phyloP scores from a whole-genome alignment of 37 sponge, comb jelly and placozoan species.

The Cladorhizidae sp. region DNA sequence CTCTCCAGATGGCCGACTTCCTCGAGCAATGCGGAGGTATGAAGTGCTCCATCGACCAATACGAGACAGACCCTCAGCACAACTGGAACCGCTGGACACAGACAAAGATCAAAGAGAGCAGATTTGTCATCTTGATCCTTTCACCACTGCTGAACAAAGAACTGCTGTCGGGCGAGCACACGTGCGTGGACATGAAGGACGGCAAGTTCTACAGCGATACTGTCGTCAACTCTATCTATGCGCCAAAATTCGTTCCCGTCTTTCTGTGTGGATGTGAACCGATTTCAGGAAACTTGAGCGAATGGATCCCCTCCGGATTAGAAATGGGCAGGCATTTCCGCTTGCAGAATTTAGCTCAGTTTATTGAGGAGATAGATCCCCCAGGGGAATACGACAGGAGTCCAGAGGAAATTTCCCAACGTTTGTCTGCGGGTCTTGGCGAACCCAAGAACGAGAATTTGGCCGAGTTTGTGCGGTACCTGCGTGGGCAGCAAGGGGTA shows the following conservation, averaged over 20 bases:
- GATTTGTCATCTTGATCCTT: conserved; percentile 27
- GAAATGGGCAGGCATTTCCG: background rate
- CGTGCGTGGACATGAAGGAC: conserved; percentile 2
- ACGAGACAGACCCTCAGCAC: background rate
- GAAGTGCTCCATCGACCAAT: conserved; percentile 4
- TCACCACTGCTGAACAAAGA: background rate
- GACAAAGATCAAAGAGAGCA: conserved; percentile 18
- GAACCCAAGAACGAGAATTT: background rate
- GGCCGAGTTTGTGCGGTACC: background rate
- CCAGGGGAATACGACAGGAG: background rate
- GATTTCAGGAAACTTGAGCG: too few relatives aligned
- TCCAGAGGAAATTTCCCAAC: background rate
- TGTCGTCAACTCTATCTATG: conserved; percentile 9
- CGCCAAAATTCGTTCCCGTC: conserved; percentile 47
- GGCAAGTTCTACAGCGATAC: conserved; percentile 10
- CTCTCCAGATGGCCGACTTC: conserved; percentile 21
- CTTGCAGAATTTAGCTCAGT: background rate
- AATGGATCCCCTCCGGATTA: background rate
- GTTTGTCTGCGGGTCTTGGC: background rate
- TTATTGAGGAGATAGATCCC: background rate
- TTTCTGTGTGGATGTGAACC: conserved; percentile 19
- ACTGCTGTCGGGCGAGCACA: background rate
- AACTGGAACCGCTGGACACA: conserved; percentile 47
- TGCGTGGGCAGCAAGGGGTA: background rate
- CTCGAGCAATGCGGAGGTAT: conserved; percentile 9